A percentile compares a stretch with the other conserved stretches of the same genome.
Conservation (phyloP, 1,140 invertebrate species). For the Cataglyphis hispanica region DNA sequence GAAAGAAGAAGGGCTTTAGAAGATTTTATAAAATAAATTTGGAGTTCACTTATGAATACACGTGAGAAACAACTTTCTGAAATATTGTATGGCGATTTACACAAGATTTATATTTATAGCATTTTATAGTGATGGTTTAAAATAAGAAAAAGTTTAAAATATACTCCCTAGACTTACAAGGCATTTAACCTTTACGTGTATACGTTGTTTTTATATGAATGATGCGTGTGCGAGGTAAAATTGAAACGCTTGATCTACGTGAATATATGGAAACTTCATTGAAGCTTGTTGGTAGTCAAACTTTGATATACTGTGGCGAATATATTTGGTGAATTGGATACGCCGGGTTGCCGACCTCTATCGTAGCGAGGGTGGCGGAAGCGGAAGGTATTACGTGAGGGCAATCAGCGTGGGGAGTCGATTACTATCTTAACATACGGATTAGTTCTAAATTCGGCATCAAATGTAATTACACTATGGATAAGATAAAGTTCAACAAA, state of each 20-base stretch:
- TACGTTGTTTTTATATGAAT: constrained; percentile 13
- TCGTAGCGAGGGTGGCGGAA: constrained; percentile 13
- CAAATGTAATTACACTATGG: constrained; percentile 37
- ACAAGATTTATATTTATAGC: constrained; percentile 6
- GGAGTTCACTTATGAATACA: not conserved
- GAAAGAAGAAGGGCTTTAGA: not conserved
- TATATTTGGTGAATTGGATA: constrained; percentile 56
- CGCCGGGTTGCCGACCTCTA: constrained; percentile 35
- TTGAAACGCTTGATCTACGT: constrained; percentile 42
- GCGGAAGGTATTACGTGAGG: constrained; percentile 52
- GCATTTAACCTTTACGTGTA: not conserved
- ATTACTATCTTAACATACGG: constrained; percentile 40
- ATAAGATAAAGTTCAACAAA: constrained; percentile 5
- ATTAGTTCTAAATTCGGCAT: constrained; percentile 50
- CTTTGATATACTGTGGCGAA: constrained; percentile 46
- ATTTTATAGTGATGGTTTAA: constrained; percentile 2
- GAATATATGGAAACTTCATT: constrained; percentile 53
- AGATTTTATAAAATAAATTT: constrained; percentile 11
- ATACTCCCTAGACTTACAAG: not conserved
- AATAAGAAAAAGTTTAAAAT: constrained; percentile 19
- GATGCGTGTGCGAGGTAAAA: constrained; percentile 10
- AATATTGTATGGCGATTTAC: not conserved
- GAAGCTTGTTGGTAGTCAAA: constrained; percentile 38
- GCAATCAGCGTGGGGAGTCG: constrained; percentile 48
- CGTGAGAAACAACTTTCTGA: not conserved